These are phyloP conservation scores for Dendrophyllia cribrosa DNA, from an alignment of 64 coral and sea anemone species.

Conservation along the genomic window DNA sequence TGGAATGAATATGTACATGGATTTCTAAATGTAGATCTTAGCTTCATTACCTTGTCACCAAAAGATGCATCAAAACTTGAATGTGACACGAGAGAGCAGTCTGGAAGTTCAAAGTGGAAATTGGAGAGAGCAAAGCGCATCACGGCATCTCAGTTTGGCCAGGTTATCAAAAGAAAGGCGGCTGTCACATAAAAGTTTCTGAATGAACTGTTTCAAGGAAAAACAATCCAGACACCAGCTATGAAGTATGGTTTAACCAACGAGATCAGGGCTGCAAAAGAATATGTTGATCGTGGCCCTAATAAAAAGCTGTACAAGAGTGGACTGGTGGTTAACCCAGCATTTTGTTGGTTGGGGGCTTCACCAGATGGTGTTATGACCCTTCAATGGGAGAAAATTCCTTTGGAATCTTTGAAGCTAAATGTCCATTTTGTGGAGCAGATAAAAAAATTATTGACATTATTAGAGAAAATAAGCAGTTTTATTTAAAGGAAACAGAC, in stretches of 20 bases:
- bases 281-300: conserved; percentile 21
- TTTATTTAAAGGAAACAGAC: conserved; percentile 39
- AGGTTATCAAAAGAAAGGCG: conserved; percentile 9
- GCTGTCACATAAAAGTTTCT: conserved; percentile 35
- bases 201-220: too few relatives aligned
- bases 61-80: conserved; percentile 58
- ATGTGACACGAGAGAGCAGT: conserved; percentile 35
- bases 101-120: conserved; percentile 12
- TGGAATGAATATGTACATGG: conserved; percentile 57
- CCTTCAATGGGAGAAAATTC: conserved; percentile 29
- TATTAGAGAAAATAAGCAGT: conserved; percentile 59
- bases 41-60: conserved; percentile 38
- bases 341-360: too few relatives aligned
- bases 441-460: too few relatives aligned
- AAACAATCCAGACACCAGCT: conserved; percentile 44
- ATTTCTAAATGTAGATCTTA: conserved; percentile 59
- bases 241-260: conserved; percentile 49
- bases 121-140: conserved; percentile 50
- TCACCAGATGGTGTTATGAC: conserved; percentile 45
- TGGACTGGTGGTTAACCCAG: conserved; percentile 42
- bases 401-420: too few relatives aligned
- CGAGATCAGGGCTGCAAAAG: conserved; percentile 45
- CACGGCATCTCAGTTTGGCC: conserved; percentile 45
- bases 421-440: too few relatives aligned
- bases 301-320: conserved; percentile 39